Base-by-base conservation (phyloP, 2,797 vertebrate species). In the Phoebastria nigripes region DNA sequence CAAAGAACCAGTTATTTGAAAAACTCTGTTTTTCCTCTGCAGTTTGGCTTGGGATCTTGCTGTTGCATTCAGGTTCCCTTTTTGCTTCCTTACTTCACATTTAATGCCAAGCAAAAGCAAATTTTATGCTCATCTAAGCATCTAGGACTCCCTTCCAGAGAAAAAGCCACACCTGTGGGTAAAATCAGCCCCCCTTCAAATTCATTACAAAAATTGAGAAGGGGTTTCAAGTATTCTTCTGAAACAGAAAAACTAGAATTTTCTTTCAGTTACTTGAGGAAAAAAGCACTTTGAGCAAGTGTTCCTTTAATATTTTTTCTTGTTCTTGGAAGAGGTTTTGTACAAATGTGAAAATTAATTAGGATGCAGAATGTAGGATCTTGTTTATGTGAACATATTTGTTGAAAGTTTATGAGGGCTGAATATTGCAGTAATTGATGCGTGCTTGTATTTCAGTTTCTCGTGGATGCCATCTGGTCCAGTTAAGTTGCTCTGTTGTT, bases 301-400 rank as follows among this genome's bases (percentile, higher is more conserved):
- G 67, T 93, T 90, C 22, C 51, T 78, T 83, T 72, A 76, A 33
- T 55, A 37, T 46, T 67, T 92, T 93, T 87, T 66, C 62, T 62
- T 42, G 49, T 35, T 92, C 44, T 67, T 94, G 90, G 83, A 90
- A 87, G 17, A 76, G 46, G n/a, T 81, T 94, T 76, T 73, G 62
- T 90, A 95, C 79, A 76, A 97, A 96, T 90, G 79, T 31, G 63
- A 97, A 90, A 72, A 66, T 95, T 96, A 96, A 93, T 96, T 88
- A 91, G 87, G 62, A 87, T 93, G 56, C 51, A 94, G 87, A 93
- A 93, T 93, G 62, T 71, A 82, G 77, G 59, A 89, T 90, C 61
- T 77, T 86, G 72, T 96, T 97, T 90, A 90, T 94, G 67, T 58
- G 85, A 93, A 94, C 85, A 93, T 74, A 96, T 95, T 96, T 97